A percentile compares a stretch with the other conserved stretches of the same genome.
Conservation (phyloP, 2,113 vertebrate species). For the Rhipidura dahli region DNA sequence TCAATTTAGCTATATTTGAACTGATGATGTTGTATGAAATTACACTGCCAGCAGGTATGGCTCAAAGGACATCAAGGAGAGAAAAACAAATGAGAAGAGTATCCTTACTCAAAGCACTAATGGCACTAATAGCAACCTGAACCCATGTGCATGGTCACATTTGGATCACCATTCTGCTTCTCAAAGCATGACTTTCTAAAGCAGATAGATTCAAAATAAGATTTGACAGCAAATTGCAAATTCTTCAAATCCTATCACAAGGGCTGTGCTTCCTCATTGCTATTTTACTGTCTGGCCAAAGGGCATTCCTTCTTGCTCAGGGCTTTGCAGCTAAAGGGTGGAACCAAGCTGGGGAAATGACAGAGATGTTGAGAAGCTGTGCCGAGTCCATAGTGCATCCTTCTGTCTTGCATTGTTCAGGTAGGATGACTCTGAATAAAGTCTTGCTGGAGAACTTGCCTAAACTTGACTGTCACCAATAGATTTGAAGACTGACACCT, state of each 20-base stretch:
- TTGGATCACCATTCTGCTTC: not conserved
- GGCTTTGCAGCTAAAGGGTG: not conserved
- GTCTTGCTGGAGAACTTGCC: not conserved
- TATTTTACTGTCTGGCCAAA: not conserved
- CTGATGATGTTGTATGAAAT: not conserved
- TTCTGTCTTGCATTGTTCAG: not conserved
- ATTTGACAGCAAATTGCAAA: not conserved
- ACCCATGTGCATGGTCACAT: not conserved
- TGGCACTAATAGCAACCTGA: not conserved
- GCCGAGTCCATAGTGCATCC: not conserved
- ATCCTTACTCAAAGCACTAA: not conserved
- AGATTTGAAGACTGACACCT: not conserved
- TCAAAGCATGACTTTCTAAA: not conserved
- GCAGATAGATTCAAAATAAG: not conserved
- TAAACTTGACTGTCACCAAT: not conserved
- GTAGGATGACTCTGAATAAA: not conserved
- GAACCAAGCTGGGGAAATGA: not conserved
- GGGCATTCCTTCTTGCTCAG: not conserved
- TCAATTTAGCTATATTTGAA: not conserved
- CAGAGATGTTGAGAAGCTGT: not conserved
- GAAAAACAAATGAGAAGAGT: not conserved
- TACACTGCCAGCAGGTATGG: not conserved
- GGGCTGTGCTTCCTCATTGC: not conserved
- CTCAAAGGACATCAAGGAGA: not conserved
- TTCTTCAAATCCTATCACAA: not conserved